phyloP scores from a whole-genome alignment of 2,888 invertebrate genomes.

The Acleris laterana region DNA sequence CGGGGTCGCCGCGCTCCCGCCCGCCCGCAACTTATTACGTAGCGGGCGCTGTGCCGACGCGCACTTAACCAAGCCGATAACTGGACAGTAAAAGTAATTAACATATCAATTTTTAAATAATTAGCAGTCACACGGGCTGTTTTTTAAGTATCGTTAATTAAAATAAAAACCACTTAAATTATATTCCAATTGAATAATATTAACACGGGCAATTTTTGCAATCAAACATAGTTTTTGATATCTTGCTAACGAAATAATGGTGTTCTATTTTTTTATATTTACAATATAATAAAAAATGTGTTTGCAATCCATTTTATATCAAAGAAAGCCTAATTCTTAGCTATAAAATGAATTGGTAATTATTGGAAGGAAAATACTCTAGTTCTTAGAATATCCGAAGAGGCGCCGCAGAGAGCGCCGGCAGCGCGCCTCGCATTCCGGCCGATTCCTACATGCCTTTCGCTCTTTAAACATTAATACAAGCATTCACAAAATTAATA shows the following conservation, averaged over 20 bases:
- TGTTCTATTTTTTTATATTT: too few species aligned
- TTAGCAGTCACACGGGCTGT: too few species aligned
- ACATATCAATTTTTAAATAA: neutral
- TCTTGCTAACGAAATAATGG: too few species aligned
- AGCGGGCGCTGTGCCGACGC: constrained; percentile 40
- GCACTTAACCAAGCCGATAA: constrained; percentile 23
- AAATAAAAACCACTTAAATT: too few species aligned
- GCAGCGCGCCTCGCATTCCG: constrained; percentile 48
- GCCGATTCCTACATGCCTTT: constrained; percentile 61
- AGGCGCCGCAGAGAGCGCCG: constrained; percentile 42
- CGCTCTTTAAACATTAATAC: constrained; percentile 40
- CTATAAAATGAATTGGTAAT: neutral
- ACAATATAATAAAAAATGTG: too few species aligned
- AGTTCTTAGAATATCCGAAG: constrained; percentile 59
- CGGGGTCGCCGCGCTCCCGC: constrained; percentile 48
- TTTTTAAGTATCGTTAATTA: too few species aligned
- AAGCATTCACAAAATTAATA: constrained; percentile 76
- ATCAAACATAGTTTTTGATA: too few species aligned
- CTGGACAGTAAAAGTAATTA: constrained; percentile 7
- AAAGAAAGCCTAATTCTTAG: too few species aligned
- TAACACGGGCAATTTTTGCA: too few species aligned
- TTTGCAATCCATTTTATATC: too few species aligned
- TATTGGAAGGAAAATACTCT: constrained; percentile 49
- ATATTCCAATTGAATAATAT: too few species aligned
- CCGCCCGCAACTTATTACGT: constrained; percentile 75